These are phyloP conservation scores for Acropora yongei DNA, from an alignment of 64 coral and sea anemone species.

Conservation along the genomic window DNA sequence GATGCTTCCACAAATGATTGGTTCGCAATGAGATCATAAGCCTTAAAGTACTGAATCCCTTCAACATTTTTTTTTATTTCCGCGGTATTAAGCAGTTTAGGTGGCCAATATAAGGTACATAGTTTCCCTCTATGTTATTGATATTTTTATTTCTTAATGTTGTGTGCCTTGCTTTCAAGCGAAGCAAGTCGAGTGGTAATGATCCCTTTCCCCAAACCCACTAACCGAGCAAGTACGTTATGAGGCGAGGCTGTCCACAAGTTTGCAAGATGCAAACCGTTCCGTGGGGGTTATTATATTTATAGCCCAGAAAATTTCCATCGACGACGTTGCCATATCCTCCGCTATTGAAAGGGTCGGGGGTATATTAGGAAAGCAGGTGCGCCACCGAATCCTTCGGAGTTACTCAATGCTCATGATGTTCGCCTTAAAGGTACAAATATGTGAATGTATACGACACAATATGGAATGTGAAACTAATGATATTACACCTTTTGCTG, in stretches of 20 bases:
- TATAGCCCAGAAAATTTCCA: background rate
- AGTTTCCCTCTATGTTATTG: background rate
- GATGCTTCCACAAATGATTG: background rate
- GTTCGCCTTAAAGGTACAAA: constrained; percentile 1
- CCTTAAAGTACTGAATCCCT: background rate
- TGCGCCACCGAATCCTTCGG: background rate
- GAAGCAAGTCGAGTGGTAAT: constrained; percentile 13
- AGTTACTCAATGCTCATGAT: constrained; percentile 2
- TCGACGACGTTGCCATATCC: background rate
- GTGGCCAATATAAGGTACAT: constrained; percentile 3
- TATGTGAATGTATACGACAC: background rate
- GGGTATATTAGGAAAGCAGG: background rate
- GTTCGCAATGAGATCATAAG: background rate
- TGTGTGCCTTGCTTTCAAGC: background rate
- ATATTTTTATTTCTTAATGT: background rate
- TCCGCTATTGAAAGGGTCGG: background rate
- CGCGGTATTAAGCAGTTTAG: background rate
- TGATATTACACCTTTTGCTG: too few species aligned
- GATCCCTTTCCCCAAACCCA: background rate
- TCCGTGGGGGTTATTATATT: constrained; percentile 8
- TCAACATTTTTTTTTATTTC: background rate
- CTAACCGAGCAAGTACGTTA: background rate
- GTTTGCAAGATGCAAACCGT: background rate
- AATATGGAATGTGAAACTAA: background rate
- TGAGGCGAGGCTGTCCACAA: constrained; percentile 4